Evolutionary conservation across 2,113 vertebrate species (phyloP), one percentile per base, ranked within the genome.

Genomic region (Scatophagus argus): DNA sequence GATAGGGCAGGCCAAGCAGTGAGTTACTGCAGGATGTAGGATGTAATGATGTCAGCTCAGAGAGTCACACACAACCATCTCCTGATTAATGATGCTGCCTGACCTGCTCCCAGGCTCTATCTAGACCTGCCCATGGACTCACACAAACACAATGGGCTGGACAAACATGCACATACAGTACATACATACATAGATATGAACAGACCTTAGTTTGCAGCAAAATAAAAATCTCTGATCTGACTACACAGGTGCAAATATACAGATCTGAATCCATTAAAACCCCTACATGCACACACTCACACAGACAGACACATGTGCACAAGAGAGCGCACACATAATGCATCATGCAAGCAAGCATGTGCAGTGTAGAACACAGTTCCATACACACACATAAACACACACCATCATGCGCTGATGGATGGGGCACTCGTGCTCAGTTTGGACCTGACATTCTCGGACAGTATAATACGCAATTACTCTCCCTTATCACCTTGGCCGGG

Each of bases 381-480:
- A 72, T 55, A 83, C 84, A 86, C 83, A 81, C 71, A 84, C 88
- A 86, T 70, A 79, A 78, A 83, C 83, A 90, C 87, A 88, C 88
- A 82, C 60, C 84, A 82, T 87, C 86, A 69, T 81, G 76, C 49
- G 91, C 79, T 97, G 97, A 98, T 97, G 95, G 96, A 99, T 97
- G 96, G 96, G 96, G 95, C 95, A 95, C 95, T 96, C 95, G 76
- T 95, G 95, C 94, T 96, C 95, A 96, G 96, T 96, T 96, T 96
- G 95, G 96, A 96, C 96, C 96, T 97, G 97, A 98, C 97, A 96
- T 96, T 97, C 96, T 95, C 91, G 96, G 97, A 97, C 97, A 98
- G 96, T 95, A 97, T 97, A 97, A 97, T 97, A 97, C 96, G 96
- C 97, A 97, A 98, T 99, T 99, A 98, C 96, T 98, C 96, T 97